phyloP scores from a whole-genome alignment of 2,113 vertebrate species.

The Diadophis punctatus region DNA sequence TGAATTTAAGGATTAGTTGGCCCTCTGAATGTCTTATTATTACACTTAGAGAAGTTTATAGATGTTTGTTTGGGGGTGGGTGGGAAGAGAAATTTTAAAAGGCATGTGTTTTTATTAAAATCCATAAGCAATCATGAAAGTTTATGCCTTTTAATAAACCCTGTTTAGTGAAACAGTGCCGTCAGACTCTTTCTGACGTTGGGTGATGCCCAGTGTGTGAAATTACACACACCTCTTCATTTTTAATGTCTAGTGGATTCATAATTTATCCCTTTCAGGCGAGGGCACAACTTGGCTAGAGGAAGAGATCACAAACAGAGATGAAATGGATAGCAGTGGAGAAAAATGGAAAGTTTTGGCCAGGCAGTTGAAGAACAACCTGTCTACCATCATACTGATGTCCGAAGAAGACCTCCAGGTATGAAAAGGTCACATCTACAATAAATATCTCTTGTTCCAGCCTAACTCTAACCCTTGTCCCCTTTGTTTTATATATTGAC shows the following conservation, averaged over 20 bases:
- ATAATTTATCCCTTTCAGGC: conserved; percentile 57
- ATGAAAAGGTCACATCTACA: neutral
- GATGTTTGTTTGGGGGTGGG: neutral
- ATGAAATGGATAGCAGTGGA: conserved; percentile 62
- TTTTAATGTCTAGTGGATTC: neutral
- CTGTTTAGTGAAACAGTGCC: neutral
- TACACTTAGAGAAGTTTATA: neutral
- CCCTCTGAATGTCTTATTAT: neutral
- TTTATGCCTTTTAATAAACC: neutral
- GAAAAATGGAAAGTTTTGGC: conserved; percentile 78
- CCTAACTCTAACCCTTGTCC: neutral
- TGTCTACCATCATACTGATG: conserved; percentile 85
- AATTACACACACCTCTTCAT: neutral
- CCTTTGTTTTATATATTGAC: neutral
- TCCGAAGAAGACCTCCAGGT: conserved; percentile 90
- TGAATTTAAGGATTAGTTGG: neutral
- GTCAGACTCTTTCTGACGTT: neutral
- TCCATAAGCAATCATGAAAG: neutral
- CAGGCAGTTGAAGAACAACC: conserved; percentile 77
- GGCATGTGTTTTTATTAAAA: too few relatives aligned
- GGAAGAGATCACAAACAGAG: conserved; percentile 42
- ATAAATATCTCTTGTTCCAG: neutral
- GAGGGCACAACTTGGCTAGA: conserved; percentile 79
- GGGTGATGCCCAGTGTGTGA: neutral
- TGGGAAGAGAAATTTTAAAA: neutral